A percentile compares a stretch with the other conserved stretches of the same genome.
Conservation (phyloP, 2,797 vertebrate genomes). For the Girardinus metallicus region DNA sequence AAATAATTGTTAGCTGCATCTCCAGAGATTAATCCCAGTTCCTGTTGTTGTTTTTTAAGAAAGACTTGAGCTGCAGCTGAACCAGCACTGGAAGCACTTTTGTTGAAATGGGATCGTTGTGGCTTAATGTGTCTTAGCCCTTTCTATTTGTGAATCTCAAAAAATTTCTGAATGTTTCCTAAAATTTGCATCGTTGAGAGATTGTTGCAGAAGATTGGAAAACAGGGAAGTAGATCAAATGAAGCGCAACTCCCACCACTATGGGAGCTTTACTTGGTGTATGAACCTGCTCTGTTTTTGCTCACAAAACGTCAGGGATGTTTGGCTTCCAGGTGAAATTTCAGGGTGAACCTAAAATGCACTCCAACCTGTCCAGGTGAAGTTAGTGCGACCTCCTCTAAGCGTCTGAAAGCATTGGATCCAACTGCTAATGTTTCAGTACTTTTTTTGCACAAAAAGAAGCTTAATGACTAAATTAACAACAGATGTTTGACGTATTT, state of each 20-base stretch:
- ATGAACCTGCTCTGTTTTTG: neutral
- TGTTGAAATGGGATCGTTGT: neutral
- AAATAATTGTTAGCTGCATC: too few species aligned
- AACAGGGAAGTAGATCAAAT: neutral
- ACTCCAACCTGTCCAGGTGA: neutral
- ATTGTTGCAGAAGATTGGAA: neutral
- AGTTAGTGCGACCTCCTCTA: neutral
- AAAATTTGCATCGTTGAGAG: neutral
- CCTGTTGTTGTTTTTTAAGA: neutral
- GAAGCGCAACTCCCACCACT: neutral
- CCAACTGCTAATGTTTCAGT: neutral
- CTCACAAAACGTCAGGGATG: neutral
- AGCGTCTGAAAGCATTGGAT: neutral
- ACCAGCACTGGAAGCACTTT: neutral
- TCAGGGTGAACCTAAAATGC: neutral
- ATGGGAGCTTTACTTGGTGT: neutral
- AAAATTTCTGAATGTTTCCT: slow-evolving; percentile 6
- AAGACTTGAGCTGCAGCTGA: neutral
- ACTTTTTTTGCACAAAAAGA: neutral
- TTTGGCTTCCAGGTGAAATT: neutral
- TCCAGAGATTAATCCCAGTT: neutral
- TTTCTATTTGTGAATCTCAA: neutral
- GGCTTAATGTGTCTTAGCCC: slow-evolving; percentile 5
- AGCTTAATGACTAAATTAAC: neutral
- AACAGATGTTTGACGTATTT: neutral